Percentiles rank a stretch among this genome's conserved stretches.
These are phyloP conservation scores for Patagioenas fasciata DNA, from an alignment of 2,113 vertebrate genomes.

Conservation along the genomic window DNA sequence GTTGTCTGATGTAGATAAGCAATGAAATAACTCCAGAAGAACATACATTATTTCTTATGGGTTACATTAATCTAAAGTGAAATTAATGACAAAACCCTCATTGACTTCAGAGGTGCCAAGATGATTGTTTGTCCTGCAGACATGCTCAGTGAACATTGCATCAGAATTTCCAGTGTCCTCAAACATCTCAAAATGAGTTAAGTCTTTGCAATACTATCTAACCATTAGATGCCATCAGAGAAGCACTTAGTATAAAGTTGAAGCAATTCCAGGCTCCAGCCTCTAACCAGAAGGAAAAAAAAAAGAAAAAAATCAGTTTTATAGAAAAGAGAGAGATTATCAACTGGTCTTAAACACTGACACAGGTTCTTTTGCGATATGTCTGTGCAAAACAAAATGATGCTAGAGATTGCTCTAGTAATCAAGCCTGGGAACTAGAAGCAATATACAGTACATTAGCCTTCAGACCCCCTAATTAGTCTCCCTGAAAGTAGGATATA, in stretches of 20 bases:
- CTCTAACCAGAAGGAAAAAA: neutral
- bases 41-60: neutral
- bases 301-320: neutral
- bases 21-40: neutral
- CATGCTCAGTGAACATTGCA: neutral
- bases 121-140: rapidly evolving
- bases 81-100: neutral
- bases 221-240: neutral
- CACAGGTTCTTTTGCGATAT: rapidly evolving
- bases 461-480: neutral
- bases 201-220: neutral
- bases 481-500: neutral
- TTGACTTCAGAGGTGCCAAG: neutral
- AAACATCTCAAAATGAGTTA: neutral
- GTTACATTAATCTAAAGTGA: neutral
- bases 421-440: neutral
- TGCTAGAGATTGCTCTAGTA: rapidly evolving
- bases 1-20: neutral
- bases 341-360: neutral
- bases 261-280: neutral
- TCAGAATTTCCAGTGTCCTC: neutral
- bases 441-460: neutral
- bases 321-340: neutral
- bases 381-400: neutral
- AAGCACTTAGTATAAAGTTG: neutral